Evolutionary conservation across 2,113 vertebrate species (phyloP).

Genomic region (Scytalopus superciliaris): DNA sequence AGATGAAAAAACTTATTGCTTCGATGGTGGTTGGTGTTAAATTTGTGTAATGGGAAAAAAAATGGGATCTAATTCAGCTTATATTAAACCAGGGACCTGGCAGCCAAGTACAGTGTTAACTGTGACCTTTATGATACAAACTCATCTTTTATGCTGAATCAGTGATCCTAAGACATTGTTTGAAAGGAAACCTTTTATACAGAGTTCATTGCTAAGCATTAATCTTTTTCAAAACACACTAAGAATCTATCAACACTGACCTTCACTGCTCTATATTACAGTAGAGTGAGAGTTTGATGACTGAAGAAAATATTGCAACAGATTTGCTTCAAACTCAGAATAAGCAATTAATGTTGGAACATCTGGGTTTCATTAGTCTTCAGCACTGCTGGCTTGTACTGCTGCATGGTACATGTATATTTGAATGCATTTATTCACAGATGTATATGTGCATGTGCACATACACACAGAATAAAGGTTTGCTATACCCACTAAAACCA

Average conservation of each 20-base stretch:
- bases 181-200: conserved; percentile 59
- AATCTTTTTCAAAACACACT: conserved; percentile 76
- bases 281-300: conserved; percentile 65
- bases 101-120: conserved; percentile 35
- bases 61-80: conserved; percentile 14
- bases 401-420: neutral
- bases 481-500: neutral
- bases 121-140: conserved; percentile 59
- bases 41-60: neutral
- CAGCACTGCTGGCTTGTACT: neutral
- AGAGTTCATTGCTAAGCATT: conserved; percentile 61
- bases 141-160: conserved; percentile 60
- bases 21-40: neutral
- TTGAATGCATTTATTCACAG: neutral
- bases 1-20: neutral
- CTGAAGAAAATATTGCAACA: conserved; percentile 78
- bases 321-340: conserved; percentile 48
- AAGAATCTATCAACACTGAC: conserved; percentile 75
- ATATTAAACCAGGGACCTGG: neutral
- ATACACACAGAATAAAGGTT: neutral
- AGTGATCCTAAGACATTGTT: conserved; percentile 49
- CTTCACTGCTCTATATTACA: conserved; percentile 69
- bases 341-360: neutral
- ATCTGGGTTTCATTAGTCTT: neutral
- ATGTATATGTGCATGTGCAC: neutral